Evolutionary conservation across 2,113 vertebrate genomes (phyloP).

Genomic region (Ciconia stormi): DNA sequence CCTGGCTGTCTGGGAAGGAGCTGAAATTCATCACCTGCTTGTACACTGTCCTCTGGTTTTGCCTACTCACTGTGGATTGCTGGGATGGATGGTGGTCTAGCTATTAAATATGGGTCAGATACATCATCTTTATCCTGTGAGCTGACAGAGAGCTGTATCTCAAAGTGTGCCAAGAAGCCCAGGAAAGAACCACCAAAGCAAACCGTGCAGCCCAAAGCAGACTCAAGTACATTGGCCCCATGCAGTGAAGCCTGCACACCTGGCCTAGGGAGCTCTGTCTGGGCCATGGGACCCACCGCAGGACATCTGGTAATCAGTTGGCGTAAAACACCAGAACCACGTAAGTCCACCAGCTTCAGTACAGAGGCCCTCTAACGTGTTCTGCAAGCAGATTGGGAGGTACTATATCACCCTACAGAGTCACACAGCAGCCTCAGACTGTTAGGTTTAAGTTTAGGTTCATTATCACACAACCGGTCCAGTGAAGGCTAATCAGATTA

Average conservation of each 20-base stretch:
- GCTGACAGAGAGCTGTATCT: background rate
- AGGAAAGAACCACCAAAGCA: background rate
- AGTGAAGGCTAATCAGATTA: background rate
- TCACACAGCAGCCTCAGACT: background rate
- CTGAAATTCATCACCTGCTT: background rate
- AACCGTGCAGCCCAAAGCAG: background rate
- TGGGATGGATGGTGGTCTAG: background rate
- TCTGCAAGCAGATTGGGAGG: background rate
- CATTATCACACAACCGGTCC: background rate
- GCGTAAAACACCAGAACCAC: background rate
- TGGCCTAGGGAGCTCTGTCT: background rate
- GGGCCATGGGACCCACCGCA: background rate
- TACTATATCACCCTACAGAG: background rate
- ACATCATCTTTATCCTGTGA: background rate
- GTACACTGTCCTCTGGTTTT: background rate
- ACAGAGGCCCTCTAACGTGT: background rate
- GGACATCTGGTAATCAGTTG: background rate
- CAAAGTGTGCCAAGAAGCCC: background rate
- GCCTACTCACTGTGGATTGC: background rate
- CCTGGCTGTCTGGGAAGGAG: background rate
- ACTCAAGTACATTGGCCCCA: too few species aligned
- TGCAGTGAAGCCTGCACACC: background rate
- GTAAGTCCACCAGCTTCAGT: background rate
- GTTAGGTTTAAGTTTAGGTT: background rate
- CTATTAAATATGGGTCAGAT: background rate